Base-by-base conservation (phyloP, 2,113 vertebrate genomes). In the Stigmatopora argus region DNA sequence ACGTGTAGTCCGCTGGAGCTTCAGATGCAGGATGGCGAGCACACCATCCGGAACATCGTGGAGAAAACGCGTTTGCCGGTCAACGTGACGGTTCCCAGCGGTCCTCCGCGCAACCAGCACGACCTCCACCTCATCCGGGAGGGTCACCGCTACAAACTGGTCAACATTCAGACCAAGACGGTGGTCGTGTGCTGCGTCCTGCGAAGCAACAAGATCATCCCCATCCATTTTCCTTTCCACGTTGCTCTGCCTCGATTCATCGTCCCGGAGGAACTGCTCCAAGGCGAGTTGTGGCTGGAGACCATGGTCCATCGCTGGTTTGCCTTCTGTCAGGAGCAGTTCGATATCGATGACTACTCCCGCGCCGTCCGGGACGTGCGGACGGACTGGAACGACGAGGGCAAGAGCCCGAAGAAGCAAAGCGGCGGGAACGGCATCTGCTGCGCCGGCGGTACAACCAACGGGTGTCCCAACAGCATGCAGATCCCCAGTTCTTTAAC, bases 21-120 rank as follows among this genome's bases (percentile, higher is more conserved):
- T 23, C 96, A 98, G 86, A 98, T 99, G 96, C 97, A 98, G 68
- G 96, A 98, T 52, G 97, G 97, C 0, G 96, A 99, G 65, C 96
- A 99, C 86, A 97, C 92, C 0, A 98, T 99, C 83, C 92, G 97
- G 79, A 94, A 94, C 83, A 99, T 99, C 1, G 97, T 99, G 55
- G 97, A 99, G 73, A 98, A 97, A 84, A 98, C 96, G 1, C 88
- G 96, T 45, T 91, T 99, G 58, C 97, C 97, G 0, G 97, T 99
- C 34, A 99, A 97, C 0, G 97, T 99, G 65, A 93, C 91, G 0
- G 97, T 99, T 70, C 96, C 97, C 0, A 91, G 91, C 65, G 91
- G 93, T 0, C 95, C 97, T 0, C 97, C 97, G 0, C 91, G 97
- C 58, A 99, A 98, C 87, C 96, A 94, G 0, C 93, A 98, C 0